Conservation (phyloP, 2,888 invertebrate genomes). For the Stomorhina lunata region DNA sequence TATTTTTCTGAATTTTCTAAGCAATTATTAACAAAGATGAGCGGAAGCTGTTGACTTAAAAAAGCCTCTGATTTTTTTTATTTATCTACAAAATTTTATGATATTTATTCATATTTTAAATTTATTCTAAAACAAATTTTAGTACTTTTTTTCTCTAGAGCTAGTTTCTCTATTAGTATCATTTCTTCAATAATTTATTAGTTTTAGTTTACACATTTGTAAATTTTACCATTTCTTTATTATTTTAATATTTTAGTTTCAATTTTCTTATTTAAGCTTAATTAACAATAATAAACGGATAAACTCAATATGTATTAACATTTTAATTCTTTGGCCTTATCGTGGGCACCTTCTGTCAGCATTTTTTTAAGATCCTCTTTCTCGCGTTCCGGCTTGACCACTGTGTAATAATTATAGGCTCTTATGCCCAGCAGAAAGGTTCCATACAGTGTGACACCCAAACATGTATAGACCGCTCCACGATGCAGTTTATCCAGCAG, state of each 20-base stretch:
- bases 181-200: too few relatives aligned
- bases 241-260: neutral
- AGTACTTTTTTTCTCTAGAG: too few relatives aligned
- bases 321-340: slow-evolving; percentile 78
- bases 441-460: slow-evolving; percentile 82
- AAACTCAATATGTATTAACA: slow-evolving; percentile 57
- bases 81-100: too few relatives aligned
- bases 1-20: too few relatives aligned
- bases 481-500: slow-evolving; percentile 81
- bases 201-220: neutral
- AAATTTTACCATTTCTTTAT: neutral
- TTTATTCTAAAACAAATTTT: too few relatives aligned
- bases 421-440: slow-evolving; percentile 80
- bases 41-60: too few relatives aligned
- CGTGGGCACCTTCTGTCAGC: slow-evolving; percentile 80
- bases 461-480: slow-evolving; percentile 81
- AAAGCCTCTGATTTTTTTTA: too few relatives aligned
- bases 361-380: slow-evolving; percentile 79
- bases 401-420: slow-evolving; percentile 81
- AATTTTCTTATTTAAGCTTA: slow-evolving; percentile 2
- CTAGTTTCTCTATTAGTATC: too few relatives aligned
- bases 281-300: neutral
- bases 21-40: too few relatives aligned
- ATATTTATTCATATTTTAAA: too few relatives aligned
- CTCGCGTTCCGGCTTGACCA: slow-evolving; percentile 80